Evolutionary conservation across 1,140 invertebrate genomes (phyloP).

Genomic region (Bombus pyrosoma): DNA sequence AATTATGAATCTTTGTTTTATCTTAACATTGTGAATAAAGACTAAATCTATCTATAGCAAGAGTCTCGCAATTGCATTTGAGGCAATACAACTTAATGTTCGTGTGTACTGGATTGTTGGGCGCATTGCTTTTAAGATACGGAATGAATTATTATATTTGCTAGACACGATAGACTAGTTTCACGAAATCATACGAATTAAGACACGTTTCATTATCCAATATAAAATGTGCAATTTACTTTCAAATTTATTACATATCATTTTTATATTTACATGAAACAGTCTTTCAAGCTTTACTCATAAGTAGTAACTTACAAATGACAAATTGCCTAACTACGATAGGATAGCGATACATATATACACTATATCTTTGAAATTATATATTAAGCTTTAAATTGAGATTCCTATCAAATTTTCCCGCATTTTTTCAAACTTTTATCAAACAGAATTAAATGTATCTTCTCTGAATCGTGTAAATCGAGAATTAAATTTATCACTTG

Average conservation of each 20-base stretch:
- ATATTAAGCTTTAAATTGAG: slow-evolving; percentile 1
- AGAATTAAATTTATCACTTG: neutral
- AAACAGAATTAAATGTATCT: neutral
- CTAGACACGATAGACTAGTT: neutral
- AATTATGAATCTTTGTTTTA: slow-evolving; percentile 55
- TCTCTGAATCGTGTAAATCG: neutral
- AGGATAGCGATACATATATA: neutral
- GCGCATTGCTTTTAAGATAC: slow-evolving; percentile 55
- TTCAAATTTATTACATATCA: slow-evolving; percentile 24
- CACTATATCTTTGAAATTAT: slow-evolving; percentile 3
- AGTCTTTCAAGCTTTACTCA: slow-evolving; percentile 20
- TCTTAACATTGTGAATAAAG: slow-evolving; percentile 61
- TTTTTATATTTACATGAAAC: slow-evolving; percentile 10
- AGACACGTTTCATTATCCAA: neutral
- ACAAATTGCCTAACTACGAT: neutral
- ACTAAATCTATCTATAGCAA: slow-evolving; percentile 49
- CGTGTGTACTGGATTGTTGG: slow-evolving; percentile 37
- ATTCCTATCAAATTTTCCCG: neutral
- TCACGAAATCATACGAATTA: neutral
- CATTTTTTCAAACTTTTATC: slow-evolving; percentile 3
- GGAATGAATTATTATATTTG: neutral
- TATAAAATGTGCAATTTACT: neutral
- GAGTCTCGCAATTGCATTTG: slow-evolving; percentile 52
- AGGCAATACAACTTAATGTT: slow-evolving; percentile 52
- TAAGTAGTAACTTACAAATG: slow-evolving; percentile 12